Base-by-base conservation (phyloP, 2,113 vertebrate genomes). In the Callipepla squamata region DNA sequence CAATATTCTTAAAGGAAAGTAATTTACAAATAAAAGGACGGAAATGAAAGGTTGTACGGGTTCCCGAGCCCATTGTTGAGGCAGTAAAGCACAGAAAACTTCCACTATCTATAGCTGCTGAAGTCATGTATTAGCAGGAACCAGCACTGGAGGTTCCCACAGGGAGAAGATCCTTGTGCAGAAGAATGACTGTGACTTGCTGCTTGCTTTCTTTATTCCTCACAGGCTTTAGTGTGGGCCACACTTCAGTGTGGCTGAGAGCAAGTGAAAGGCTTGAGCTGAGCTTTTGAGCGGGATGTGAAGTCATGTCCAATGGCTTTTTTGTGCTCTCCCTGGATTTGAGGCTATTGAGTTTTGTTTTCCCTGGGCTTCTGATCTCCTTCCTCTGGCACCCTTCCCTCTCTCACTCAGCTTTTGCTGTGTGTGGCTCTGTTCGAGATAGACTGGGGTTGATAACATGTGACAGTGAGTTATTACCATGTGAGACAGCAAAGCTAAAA, bases 21-120 rank as follows among this genome's bases (percentile, higher is more conserved):
- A 68, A 89, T 94, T 96, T 89, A 90, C 91, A 96, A 89, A 95
- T 93, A 94, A 96, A 96, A 97, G 90, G 83, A 77, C 70, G 92
- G 95, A 96, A 97, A 95, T 92, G 87, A 87, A 93, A 91, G 83
- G 90, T 96, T 96, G 95, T 94, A 4, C 58, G 83, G 94, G 94
- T 95, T 97, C 92, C 96, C 76, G 48, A 94, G 87, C 30, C 92
- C 78, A 93, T 94, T 96, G 94, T 94, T 93, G 96, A 87, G 78
- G 80, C 85, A 8, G 51, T 14, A 25, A 73, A 86, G 69, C 72
- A 23, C 89, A 92, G 94, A 90, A 91, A 94, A 69, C 84, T 82
- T 74, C 89, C 95, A 91, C 93, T 92, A 9, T 92, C 95, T 62
- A 8, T 45, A 77, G 91, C 26, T 19, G 44, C 58, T 92, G 91